A percentile compares a stretch with the other conserved stretches of the same genome.
Conservation (phyloP, 1,140 invertebrate genomes). For the Dendrolimus punctatus region DNA sequence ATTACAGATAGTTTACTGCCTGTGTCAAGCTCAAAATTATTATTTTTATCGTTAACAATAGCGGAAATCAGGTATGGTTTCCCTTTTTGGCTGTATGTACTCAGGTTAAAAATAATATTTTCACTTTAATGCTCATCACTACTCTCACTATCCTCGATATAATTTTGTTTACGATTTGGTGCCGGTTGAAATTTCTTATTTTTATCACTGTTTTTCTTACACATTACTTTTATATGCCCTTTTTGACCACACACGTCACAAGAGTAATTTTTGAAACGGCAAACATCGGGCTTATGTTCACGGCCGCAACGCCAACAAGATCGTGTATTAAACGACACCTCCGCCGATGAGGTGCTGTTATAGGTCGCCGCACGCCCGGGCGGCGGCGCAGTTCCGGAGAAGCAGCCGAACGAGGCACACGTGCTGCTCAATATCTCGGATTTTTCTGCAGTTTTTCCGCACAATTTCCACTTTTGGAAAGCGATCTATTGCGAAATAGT, state of each 20-base stretch:
- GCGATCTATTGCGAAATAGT: too few species aligned
- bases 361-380: too few species aligned
- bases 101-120: background rate
- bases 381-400: too few species aligned
- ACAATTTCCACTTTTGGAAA: too few species aligned
- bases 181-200: background rate
- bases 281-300: background rate
- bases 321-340: too few species aligned
- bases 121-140: background rate
- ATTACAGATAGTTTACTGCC: background rate
- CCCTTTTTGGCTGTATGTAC: background rate
- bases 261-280: constrained; percentile 11
- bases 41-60: background rate
- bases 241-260: background rate
- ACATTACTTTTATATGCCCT: background rate
- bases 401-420: too few species aligned
- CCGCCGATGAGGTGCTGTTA: too few species aligned
- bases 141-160: too few species aligned
- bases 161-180: too few species aligned
- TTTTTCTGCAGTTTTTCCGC: too few species aligned
- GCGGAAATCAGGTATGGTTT: background rate
- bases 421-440: too few species aligned
- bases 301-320: too few species aligned
- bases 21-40: background rate
- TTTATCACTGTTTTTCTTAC: background rate